Percentiles rank a stretch among this genome's conserved stretches.
These are phyloP conservation scores for Trachymyrmex cornetzi DNA, from an alignment of 1,140 invertebrate genomes.

Conservation along the genomic window DNA sequence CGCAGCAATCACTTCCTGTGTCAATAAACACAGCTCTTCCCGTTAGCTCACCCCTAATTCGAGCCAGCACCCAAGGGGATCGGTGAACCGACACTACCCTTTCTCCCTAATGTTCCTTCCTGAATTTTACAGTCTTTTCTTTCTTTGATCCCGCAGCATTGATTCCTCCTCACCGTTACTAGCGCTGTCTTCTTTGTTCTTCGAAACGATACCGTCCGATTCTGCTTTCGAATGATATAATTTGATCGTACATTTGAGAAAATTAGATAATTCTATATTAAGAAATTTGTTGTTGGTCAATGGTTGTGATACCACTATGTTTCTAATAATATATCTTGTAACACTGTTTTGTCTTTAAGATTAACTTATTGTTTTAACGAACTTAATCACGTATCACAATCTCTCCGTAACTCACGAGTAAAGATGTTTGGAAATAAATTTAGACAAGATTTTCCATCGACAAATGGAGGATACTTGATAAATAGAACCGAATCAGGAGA, in stretches of 20 bases:
- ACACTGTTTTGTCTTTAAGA: background rate
- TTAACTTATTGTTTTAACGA: background rate
- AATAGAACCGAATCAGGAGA: background rate
- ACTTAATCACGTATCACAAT: background rate
- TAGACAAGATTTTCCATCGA: background rate
- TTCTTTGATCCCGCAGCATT: constrained; percentile 28
- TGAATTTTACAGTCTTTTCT: constrained; percentile 74
- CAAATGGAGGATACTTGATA: background rate
- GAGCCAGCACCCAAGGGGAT: constrained; percentile 72
- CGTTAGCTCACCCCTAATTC: constrained; percentile 80
- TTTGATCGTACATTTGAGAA: constrained; percentile 9
- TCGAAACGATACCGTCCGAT: background rate
- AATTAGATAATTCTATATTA: background rate
- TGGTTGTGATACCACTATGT: background rate
- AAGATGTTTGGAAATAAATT: background rate
- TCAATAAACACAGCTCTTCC: constrained; percentile 80
- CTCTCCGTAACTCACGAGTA: background rate
- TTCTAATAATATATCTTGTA: background rate
- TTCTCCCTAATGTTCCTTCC: constrained; percentile 72
- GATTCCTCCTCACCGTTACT: background rate
- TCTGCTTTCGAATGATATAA: constrained; percentile 11
- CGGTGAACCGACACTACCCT: constrained; percentile 78
- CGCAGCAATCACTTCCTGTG: constrained; percentile 85
- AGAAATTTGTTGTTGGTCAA: background rate
- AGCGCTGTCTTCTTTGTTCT: background rate